phyloP scores from a whole-genome alignment of 2,888 invertebrate species.

The Leptinotarsa haldemani region DNA sequence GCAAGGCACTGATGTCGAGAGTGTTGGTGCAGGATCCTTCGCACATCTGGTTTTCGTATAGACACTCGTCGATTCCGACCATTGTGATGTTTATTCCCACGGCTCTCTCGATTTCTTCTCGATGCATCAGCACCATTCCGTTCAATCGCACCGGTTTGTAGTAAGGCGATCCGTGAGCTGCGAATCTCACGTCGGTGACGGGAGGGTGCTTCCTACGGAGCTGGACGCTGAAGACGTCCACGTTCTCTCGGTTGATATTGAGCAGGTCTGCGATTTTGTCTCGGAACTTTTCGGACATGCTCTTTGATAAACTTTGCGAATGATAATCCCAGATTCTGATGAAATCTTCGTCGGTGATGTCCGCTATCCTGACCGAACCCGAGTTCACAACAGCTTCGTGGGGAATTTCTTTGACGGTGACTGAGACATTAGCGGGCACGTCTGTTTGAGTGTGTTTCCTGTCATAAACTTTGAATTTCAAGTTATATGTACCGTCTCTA shows the following conservation, averaged over 20 bases:
- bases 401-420: conserved; percentile 93
- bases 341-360: conserved; percentile 96
- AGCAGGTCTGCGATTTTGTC: conserved; percentile 89
- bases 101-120: conserved; percentile 92
- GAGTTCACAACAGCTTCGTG: conserved; percentile 96
- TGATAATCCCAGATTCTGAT: conserved; percentile 95
- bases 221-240: conserved; percentile 97
- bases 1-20: conserved; percentile 87
- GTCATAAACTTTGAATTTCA: conserved; percentile 89
- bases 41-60: conserved; percentile 94
- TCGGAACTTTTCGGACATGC: conserved; percentile 90
- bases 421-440: conserved; percentile 96
- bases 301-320: conserved; percentile 80
- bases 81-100: conserved; percentile 97
- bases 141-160: conserved; percentile 94
- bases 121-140: conserved; percentile 92
- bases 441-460: conserved; percentile 94
- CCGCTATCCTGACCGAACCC: conserved; percentile 92
- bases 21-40: conserved; percentile 96
- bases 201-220: conserved; percentile 87
- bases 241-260: conserved; percentile 87
- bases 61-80: conserved; percentile 97
- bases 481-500: conserved; percentile 85
- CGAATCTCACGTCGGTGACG: conserved; percentile 91
- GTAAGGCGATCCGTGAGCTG: conserved; percentile 96